Evolutionary conservation across 2,888 invertebrate species (phyloP).

Genomic region (Leucozona laternaria): DNA sequence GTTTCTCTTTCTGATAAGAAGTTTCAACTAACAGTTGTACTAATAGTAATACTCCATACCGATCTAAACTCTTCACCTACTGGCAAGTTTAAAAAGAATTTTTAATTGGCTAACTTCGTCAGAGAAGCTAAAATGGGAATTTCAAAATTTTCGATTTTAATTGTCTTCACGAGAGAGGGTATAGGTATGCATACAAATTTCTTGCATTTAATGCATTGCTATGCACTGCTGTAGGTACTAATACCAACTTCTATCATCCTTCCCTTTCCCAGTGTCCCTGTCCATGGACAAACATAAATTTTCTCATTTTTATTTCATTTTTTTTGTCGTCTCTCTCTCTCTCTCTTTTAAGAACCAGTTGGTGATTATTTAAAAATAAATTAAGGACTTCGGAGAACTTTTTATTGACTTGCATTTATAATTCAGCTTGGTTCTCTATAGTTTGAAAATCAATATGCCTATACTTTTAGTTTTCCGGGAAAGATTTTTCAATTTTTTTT

Average conservation of each 20-base stretch:
- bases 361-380: conserved; percentile 18
- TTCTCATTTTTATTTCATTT: neutral
- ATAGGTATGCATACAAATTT: neutral
- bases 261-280: neutral
- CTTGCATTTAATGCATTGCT: neutral
- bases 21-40: no score
- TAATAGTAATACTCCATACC: neutral
- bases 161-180: neutral
- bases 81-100: neutral
- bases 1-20: neutral
- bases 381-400: conserved; percentile 9
- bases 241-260: conserved; percentile 5
- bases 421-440: neutral
- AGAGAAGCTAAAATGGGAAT: neutral
- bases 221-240: neutral
- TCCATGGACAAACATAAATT: conserved; percentile 11
- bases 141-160: conserved; percentile 14
- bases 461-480: neutral
- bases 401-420: conserved; percentile 17
- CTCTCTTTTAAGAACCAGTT: neutral
- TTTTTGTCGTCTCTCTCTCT: neutral
- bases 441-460: conserved; percentile 17
- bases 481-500: neutral
- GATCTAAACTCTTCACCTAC: neutral
- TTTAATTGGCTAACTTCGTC: conserved; percentile 9